Percentiles rank a stretch among this genome's conserved stretches.
These are phyloP conservation scores for Aplochiton taeniatus DNA, from an alignment of 2,797 vertebrate genomes.

Conservation along the genomic window DNA sequence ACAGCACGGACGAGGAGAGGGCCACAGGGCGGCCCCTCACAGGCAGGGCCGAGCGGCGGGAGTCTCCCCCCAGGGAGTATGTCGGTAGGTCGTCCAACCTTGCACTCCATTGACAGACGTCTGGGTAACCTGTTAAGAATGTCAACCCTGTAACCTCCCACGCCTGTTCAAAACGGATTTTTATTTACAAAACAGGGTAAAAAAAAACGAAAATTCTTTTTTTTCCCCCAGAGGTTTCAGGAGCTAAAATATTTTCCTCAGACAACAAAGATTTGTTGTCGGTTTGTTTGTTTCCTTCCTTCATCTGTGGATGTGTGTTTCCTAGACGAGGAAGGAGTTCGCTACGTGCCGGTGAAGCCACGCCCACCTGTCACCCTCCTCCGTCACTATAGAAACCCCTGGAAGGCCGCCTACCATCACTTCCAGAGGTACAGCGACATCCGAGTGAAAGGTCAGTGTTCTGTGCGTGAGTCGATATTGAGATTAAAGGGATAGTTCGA, in stretches of 20 bases:
- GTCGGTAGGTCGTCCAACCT: constrained; percentile 78
- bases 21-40: constrained; percentile 81
- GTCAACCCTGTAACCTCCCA: too few relatives aligned
- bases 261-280: too few relatives aligned
- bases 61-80: constrained; percentile 95
- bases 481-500: too few relatives aligned
- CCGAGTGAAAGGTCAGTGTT: constrained; percentile 90
- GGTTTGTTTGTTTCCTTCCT: background rate
- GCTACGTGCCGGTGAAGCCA: constrained; percentile 91
- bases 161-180: too few relatives aligned
- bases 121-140: too few relatives aligned
- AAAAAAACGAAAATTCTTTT: too few relatives aligned
- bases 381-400: constrained; percentile 95
- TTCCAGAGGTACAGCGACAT: constrained; percentile 98
- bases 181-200: too few relatives aligned
- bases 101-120: too few relatives aligned
- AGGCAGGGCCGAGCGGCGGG: constrained; percentile 88
- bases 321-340: constrained; percentile 95
- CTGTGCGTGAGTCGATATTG: background rate
- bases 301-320: background rate
- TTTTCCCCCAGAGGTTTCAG: too few relatives aligned
- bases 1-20: constrained; percentile 97
- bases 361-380: constrained; percentile 92
- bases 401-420: constrained; percentile 99
- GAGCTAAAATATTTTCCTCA: too few relatives aligned